Percentiles rank a stretch among this genome's conserved stretches.
Conservation (phyloP, 2,888 invertebrate genomes). For the Troides helena region DNA sequence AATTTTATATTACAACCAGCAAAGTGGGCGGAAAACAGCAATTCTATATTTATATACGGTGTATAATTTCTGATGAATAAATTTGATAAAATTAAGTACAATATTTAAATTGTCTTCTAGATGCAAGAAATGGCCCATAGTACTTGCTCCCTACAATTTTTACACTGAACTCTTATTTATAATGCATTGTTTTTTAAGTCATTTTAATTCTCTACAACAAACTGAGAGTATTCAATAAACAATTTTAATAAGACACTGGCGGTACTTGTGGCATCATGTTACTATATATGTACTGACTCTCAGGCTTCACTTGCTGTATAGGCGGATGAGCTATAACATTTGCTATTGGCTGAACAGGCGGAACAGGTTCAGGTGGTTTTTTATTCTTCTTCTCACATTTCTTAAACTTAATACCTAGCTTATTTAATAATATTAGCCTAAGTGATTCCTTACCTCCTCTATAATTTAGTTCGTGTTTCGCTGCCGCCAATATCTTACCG, state of each 20-base stretch:
- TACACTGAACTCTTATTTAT: background rate
- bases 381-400: constrained; percentile 74
- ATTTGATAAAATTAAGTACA: background rate
- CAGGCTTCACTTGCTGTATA: constrained; percentile 53
- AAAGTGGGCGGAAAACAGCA: too few relatives aligned
- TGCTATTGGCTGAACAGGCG: constrained; percentile 41
- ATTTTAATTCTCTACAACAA: background rate
- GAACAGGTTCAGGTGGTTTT: constrained; percentile 58
- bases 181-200: background rate
- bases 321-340: constrained; percentile 43
- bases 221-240: background rate
- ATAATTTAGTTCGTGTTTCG: constrained; percentile 68
- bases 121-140: background rate
- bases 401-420: constrained; percentile 73
- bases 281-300: constrained; percentile 66
- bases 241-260: constrained; percentile 60
- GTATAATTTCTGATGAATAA: background rate
- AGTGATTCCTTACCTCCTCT: constrained; percentile 70
- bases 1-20: too few relatives aligned
- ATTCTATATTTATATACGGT: too few relatives aligned
- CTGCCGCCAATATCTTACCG: constrained; percentile 68
- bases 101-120: background rate
- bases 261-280: constrained; percentile 71
- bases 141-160: background rate
- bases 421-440: constrained; percentile 68